Evolutionary conservation across 2,797 vertebrate genomes (phyloP).

Genomic region (Aeoliscus strigatus): DNA sequence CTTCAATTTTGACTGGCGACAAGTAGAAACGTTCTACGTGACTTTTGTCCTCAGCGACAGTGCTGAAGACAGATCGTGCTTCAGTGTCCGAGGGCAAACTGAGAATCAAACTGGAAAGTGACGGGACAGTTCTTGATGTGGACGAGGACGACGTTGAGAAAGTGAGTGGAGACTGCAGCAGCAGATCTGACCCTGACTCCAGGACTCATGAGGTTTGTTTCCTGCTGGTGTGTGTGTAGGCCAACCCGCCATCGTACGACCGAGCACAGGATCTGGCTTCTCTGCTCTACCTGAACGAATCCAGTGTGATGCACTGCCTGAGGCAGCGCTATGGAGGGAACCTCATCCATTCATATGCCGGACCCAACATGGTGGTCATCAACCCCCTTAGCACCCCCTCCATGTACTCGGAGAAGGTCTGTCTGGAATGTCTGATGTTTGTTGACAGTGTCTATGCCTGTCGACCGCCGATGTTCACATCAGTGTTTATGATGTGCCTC

Average conservation of each 20-base stretch:
- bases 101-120: slow-evolving; percentile 90
- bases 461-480: too few species aligned
- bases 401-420: slow-evolving; percentile 97
- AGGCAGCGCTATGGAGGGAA: slow-evolving; percentile 90
- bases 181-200: too few species aligned
- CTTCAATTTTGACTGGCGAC: too few species aligned
- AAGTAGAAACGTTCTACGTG: too few species aligned
- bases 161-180: too few species aligned
- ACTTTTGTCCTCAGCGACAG: slow-evolving; percentile 72
- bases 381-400: slow-evolving; percentile 91
- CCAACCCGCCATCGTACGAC: slow-evolving; percentile 87
- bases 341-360: slow-evolving; percentile 89
- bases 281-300: slow-evolving; percentile 94
- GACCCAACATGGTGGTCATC: slow-evolving; percentile 88
- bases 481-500: too few species aligned
- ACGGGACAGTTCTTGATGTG: slow-evolving; percentile 89
- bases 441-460: too few species aligned
- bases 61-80: slow-evolving; percentile 79
- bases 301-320: slow-evolving; percentile 89
- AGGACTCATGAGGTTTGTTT: too few species aligned
- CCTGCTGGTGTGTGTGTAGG: too few species aligned
- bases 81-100: slow-evolving; percentile 89
- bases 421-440: slow-evolving; percentile 3
- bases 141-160: slow-evolving; percentile 97
- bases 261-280: slow-evolving; percentile 89